Conservation (phyloP, 2,113 vertebrate species). For the Protobothrops flavoviridis region DNA sequence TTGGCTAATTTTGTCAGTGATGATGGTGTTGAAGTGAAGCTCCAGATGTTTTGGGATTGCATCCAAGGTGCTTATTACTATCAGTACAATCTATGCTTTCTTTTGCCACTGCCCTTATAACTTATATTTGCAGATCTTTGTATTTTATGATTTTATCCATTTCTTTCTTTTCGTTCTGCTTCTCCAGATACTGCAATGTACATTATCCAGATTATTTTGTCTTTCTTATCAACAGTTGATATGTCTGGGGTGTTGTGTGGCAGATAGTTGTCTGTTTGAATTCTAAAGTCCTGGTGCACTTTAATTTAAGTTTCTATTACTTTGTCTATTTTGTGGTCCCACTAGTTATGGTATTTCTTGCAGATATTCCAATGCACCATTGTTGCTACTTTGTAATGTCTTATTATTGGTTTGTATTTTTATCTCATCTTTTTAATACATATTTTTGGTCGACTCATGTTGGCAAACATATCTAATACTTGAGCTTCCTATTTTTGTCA, state of each 20-base stretch:
- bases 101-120: not conserved
- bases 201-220: not conserved
- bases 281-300: not conserved
- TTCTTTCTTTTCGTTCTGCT: not conserved
- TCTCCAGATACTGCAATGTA: not conserved
- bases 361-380: not conserved
- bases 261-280: not conserved
- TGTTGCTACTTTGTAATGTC: not conserved
- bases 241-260: not conserved
- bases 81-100: not conserved
- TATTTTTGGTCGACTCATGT: not conserved
- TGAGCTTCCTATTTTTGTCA: not conserved
- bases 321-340: not conserved
- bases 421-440: not conserved
- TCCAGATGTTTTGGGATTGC: not conserved
- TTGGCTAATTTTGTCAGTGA: not conserved
- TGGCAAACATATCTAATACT: not conserved
- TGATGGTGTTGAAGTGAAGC: not conserved
- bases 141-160: not conserved
- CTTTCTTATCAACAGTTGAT: not conserved
- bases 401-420: not conserved
- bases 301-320: not conserved
- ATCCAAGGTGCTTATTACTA: not conserved
- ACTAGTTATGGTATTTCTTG: not conserved
- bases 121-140: not conserved